Percentiles rank a stretch among this genome's conserved stretches.
Evolutionary conservation across 2,888 invertebrate species (phyloP).

Genomic region (Cataglyphis rosenhaueri): DNA sequence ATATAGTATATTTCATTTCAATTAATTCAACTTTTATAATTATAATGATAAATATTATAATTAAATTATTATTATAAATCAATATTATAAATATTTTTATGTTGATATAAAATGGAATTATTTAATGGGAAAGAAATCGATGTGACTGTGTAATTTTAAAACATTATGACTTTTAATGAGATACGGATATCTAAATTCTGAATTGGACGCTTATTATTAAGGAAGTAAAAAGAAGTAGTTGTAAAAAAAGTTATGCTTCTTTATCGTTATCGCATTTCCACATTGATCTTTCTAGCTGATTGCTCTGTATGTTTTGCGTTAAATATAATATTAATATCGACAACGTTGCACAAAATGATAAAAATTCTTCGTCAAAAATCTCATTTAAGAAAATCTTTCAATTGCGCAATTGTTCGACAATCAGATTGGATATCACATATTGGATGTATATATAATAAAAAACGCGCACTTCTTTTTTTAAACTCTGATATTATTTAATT

Average conservation of each 20-base stretch:
- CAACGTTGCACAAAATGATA: not conserved
- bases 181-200: not conserved
- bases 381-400: not conserved
- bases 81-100: not conserved
- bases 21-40: not conserved
- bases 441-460: not conserved
- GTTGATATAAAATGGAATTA: not conserved
- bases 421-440: not conserved
- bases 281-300: not conserved
- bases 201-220: not conserved
- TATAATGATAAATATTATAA: not conserved
- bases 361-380: not conserved
- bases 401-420: not conserved
- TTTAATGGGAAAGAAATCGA: not conserved
- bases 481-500: not conserved
- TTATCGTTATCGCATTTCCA: slow-evolving; percentile 2
- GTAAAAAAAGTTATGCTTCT: not conserved
- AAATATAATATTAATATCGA: not conserved
- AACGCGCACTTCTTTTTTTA: not conserved
- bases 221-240: not conserved
- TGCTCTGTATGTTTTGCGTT: not conserved
- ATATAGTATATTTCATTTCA: not conserved
- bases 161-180: not conserved
- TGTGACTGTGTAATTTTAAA: not conserved
- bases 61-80: no score